Percentiles rank a stretch among this genome's conserved stretches.
These are phyloP conservation scores for Drosophila mulleri DNA, from an alignment of 2,888 invertebrate species.

Conservation along the genomic window DNA sequence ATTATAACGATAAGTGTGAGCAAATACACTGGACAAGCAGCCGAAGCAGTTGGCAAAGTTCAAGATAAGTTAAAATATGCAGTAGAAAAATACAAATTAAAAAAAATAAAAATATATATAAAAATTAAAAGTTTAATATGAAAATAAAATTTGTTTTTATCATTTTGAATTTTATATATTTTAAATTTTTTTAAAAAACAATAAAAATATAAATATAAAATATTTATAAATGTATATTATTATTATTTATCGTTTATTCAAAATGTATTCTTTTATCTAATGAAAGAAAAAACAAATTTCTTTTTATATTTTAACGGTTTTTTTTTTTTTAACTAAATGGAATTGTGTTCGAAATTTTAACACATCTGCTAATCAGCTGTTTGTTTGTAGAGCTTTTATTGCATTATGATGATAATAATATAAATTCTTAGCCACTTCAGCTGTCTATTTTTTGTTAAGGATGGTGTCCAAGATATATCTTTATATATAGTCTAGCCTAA, in stretches of 20 bases:
- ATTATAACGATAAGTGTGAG: constrained; percentile 2
- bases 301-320: neutral
- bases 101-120: neutral
- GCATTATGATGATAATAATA: constrained; percentile 5
- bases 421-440: constrained; percentile 9
- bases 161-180: too few relatives aligned
- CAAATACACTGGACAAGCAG: neutral
- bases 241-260: too few relatives aligned
- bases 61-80: neutral
- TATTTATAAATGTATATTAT: too few relatives aligned
- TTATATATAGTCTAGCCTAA: constrained; percentile 42
- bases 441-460: constrained; percentile 1
- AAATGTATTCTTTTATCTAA: too few relatives aligned
- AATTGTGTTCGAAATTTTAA: neutral
- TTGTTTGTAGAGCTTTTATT: neutral
- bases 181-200: too few relatives aligned
- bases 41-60: constrained; percentile 1
- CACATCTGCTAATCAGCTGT: neutral
- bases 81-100: neutral
- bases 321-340: neutral
- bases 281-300: too few relatives aligned
- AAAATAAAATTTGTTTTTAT: too few relatives aligned
- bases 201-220: too few relatives aligned
- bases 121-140: neutral
- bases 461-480: constrained; percentile 1